Conservation (phyloP, 2,888 invertebrate genomes). For the Rotaria sp. region DNA sequence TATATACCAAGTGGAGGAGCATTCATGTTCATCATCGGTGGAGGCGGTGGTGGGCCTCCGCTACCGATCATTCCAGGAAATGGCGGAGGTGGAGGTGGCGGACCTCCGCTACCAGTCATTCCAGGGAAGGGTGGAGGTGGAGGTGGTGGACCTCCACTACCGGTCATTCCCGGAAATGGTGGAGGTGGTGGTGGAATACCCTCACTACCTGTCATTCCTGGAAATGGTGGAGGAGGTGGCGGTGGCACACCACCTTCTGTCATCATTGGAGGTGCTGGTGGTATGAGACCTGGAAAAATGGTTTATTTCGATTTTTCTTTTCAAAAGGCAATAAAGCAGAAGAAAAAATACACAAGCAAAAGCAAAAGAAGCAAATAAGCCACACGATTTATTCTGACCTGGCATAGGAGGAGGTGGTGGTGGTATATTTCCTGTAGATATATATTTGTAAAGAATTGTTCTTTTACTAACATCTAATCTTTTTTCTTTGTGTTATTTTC, state of each 20-base stretch:
- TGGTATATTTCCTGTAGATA: neutral
- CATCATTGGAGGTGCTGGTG: neutral
- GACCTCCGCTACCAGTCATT: neutral
- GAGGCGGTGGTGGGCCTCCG: neutral
- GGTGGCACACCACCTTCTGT: neutral
- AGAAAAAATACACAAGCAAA: neutral
- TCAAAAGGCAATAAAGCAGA: neutral
- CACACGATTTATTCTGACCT: neutral
- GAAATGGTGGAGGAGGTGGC: neutral
- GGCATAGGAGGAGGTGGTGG: neutral
- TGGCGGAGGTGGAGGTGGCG: neutral
- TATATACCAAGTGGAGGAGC: slow-evolving; percentile 13
- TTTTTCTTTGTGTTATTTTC: neutral
- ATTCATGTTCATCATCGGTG: neutral
- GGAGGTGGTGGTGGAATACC: neutral
- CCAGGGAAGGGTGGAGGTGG: neutral
- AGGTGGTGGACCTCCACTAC: neutral
- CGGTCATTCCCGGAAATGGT: neutral
- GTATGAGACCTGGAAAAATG: neutral
- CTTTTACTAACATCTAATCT: neutral
- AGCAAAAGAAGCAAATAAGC: neutral
- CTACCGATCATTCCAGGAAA: neutral
- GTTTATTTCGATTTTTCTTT: neutral
- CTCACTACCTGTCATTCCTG: too few relatives aligned
- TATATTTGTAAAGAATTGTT: neutral